Conservation (phyloP, 2,113 vertebrate species). For the Tragelaphus scriptus region DNA sequence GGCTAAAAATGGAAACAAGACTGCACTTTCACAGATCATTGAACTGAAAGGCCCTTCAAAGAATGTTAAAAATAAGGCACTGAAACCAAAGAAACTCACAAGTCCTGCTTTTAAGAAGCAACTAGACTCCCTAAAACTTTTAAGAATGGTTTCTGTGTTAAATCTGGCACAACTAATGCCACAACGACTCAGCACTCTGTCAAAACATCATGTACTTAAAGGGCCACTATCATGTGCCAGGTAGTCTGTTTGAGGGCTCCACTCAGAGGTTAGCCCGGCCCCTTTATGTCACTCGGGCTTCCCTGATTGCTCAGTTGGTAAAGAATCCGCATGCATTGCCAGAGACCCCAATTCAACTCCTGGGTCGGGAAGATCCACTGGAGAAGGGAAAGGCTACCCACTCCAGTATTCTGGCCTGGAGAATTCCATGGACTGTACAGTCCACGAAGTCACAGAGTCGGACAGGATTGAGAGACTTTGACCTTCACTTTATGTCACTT, state of each 20-base stretch:
- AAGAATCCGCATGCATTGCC: not conserved
- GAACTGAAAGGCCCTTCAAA: not conserved
- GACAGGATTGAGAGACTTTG: not conserved
- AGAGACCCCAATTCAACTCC: not conserved
- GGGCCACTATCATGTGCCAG: not conserved
- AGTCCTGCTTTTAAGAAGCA: not conserved
- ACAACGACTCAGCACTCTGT: not conserved
- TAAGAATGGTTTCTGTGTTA: not conserved
- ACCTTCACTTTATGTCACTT: not conserved
- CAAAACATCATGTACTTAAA: not conserved
- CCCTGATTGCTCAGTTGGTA: not conserved
- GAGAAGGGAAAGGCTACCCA: not conserved
- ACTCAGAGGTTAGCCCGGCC: too few species aligned
- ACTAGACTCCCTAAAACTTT: not conserved
- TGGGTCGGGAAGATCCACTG: not conserved
- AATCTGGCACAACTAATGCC: not conserved
- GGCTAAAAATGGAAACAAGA: not conserved
- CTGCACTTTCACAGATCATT: not conserved
- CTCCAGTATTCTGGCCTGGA: not conserved
- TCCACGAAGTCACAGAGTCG: rapidly evolving
- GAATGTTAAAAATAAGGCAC: not conserved
- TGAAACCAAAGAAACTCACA: not conserved
- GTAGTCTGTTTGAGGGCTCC: not conserved
- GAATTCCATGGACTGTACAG: not conserved
- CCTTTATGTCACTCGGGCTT: not conserved